Evolutionary conservation across 2,888 invertebrate species (phyloP), one percentile per base, ranked within the genome.

Genomic region (Caenorhabditis sp.): DNA sequence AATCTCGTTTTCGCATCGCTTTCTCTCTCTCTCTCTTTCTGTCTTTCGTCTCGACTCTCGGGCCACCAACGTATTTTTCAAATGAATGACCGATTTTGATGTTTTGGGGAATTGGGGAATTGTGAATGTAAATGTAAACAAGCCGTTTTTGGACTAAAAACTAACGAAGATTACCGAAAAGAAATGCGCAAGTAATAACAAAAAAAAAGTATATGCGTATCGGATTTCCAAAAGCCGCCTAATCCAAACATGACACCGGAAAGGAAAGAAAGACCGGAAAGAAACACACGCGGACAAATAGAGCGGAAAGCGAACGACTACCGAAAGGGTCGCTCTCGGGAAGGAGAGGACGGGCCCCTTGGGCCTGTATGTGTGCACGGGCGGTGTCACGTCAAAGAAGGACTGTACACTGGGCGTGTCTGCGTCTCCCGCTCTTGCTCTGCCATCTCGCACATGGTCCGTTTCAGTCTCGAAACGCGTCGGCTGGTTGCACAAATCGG

Each of bases 221-320:
- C 30, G 30, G 58, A 45, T 58, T 32, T 24, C 32, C n/a, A n/a
- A n/a, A n/a, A n/a, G n/a, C n/a, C n/a, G n/a, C 13, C 63, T 65
- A 68, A 68, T 68, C 68, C 52, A 68, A 68, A 68, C 68, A 68
- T 59, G 68, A 59, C 68, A 68, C 68, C 68, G 68, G 68, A 48
- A 65, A 26, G 30, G 41, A 46, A 35, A 7, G 32, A 13, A 22
- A 15, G 22, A 52, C 45, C 45, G 41, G 39, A 48, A 48, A 50
- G 39, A 63, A 53, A 63, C 24, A 53, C 22, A 26, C 7, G 27
- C 24, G 41, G 62, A 43, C 63, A 56, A 65, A 55, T 11, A 65
- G 11, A 32, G 27, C 22, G 15, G 37, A 24, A 15, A 15, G 8
- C 30, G 17, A 17, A 22, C 27, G 66, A 66, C 66, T 50, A 66